Conservation (phyloP, 1,140 invertebrate genomes). For the Musca vetustissima region DNA sequence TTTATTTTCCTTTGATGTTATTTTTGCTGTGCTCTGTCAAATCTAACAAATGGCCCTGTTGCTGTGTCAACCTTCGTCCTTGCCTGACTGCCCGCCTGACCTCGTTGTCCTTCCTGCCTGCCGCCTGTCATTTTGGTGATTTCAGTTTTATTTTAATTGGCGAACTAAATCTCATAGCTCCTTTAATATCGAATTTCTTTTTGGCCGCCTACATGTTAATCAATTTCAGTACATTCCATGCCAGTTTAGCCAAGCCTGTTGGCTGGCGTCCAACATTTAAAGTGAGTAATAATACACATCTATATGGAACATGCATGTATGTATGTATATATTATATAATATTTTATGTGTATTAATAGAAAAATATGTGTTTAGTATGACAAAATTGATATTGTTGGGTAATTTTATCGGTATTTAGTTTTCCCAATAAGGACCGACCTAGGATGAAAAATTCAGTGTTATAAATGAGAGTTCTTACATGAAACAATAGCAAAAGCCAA, state of each 20-base stretch:
- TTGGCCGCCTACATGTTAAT: conserved; percentile 95
- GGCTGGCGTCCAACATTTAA: conserved; percentile 88
- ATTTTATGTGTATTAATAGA: too few relatives aligned
- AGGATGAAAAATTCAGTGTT: too few relatives aligned
- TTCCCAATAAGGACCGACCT: too few relatives aligned
- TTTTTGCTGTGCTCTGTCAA: not conserved
- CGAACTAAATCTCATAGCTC: conserved; percentile 90
- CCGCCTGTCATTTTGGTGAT: not conserved
- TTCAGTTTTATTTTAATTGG: conserved; percentile 62
- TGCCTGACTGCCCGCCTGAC: not conserved
- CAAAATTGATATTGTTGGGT: too few relatives aligned
- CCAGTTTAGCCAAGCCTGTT: conserved; percentile 79
- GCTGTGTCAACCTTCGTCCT: not conserved
- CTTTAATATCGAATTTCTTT: conserved; percentile 97
- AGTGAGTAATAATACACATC: conserved; percentile 59
- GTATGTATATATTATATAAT: not conserved
- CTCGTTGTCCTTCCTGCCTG: not conserved
- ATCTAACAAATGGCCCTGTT: not conserved
- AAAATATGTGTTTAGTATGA: too few relatives aligned
- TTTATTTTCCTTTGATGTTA: not conserved
- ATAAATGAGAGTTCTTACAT: too few relatives aligned
- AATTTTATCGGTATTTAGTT: too few relatives aligned
- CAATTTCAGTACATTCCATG: conserved; percentile 97
- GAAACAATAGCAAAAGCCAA: too few relatives aligned
- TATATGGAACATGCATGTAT: not conserved